These are phyloP conservation scores for Aphelenchoides fujianensis DNA, from an alignment of 1,140 invertebrate species.

Conservation along the genomic window DNA sequence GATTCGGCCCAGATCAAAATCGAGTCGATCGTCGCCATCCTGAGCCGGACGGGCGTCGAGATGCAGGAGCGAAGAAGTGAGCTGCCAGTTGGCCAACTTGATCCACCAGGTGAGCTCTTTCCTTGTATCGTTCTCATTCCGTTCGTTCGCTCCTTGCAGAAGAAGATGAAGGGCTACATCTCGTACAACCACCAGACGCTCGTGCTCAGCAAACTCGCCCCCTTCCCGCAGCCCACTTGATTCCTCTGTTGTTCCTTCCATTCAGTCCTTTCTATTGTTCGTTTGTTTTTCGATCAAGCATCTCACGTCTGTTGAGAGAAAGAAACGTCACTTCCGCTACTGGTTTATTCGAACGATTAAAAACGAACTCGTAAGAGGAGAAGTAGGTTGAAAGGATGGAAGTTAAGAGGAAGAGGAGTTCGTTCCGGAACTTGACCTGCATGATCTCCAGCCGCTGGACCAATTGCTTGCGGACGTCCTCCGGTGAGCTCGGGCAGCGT, in stretches of 20 bases:
- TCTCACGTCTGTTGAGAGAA: too few species aligned
- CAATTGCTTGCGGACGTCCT: conserved; percentile 41
- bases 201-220: conserved; percentile 92
- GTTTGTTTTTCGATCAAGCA: neutral
- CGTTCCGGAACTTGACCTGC: conserved; percentile 44
- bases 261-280: neutral
- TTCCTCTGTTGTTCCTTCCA: too few species aligned
- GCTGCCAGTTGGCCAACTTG: conserved; percentile 91
- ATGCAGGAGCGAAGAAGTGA: conserved; percentile 87
- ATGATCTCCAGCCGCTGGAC: conserved; percentile 39
- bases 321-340: neutral
- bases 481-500: conserved; percentile 35
- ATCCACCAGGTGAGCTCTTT: conserved; percentile 76
- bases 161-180: conserved; percentile 83
- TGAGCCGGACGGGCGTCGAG: conserved; percentile 74
- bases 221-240: conserved; percentile 73
- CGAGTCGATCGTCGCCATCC: conserved; percentile 74
- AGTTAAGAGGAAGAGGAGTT: conserved; percentile 34
- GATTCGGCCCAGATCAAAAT: conserved; percentile 89
- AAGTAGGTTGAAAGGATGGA: neutral
- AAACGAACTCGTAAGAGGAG: neutral
- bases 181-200: conserved; percentile 93
- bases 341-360: conserved; percentile 12
- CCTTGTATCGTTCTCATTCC: neutral
- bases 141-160: conserved; percentile 57